A percentile compares a stretch with the other conserved stretches of the same genome.
Evolutionary conservation across 2,797 vertebrate genomes (phyloP).

Genomic region (Gallinago nigripennis): DNA sequence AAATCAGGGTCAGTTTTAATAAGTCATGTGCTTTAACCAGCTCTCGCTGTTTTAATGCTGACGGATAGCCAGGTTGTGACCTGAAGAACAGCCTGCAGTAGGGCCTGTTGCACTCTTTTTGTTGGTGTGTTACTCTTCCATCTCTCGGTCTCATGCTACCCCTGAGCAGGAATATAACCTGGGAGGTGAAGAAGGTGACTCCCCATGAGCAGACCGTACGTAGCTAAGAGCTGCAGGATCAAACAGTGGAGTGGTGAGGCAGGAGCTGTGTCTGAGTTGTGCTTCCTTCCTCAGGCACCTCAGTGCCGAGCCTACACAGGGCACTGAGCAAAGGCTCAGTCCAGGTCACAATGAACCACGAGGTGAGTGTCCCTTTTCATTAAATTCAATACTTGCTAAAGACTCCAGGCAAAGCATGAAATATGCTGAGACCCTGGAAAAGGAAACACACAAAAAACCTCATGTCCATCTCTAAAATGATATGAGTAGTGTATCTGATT

Average conservation of each 20-base stretch:
- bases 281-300: neutral
- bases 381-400: neutral
- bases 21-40: rapidly evolving
- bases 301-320: rapidly evolving
- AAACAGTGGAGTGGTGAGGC: neutral
- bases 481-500: slow-evolving; percentile 52
- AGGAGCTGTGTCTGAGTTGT: neutral
- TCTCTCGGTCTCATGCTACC: neutral
- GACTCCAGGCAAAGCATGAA: neutral
- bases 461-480: slow-evolving; percentile 2
- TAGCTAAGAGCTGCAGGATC: neutral
- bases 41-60: neutral
- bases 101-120: neutral
- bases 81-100: neutral
- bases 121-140: neutral
- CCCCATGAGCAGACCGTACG: neutral
- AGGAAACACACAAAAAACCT: neutral
- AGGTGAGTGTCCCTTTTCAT: neutral
- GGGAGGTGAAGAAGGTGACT: neutral
- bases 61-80: neutral
- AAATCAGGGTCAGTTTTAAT: neutral
- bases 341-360: neutral
- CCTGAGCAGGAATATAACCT: neutral
- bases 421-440: neutral
- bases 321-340: neutral